A percentile compares a stretch with the other conserved stretches of the same genome.
These are phyloP conservation scores for Grantiella picta DNA, from an alignment of 2,113 vertebrate genomes.

Conservation along the genomic window DNA sequence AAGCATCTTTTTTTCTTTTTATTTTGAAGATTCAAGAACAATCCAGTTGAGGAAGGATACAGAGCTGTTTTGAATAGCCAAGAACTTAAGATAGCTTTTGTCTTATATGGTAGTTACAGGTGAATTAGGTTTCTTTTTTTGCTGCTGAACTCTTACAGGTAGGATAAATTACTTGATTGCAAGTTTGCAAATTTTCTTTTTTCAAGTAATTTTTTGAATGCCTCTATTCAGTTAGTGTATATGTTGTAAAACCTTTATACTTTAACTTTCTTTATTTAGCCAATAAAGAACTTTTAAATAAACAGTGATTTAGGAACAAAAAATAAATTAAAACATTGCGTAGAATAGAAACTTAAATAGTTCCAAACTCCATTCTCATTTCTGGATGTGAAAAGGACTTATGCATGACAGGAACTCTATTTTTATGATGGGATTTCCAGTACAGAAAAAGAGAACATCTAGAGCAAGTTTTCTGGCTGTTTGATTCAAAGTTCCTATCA, in stretches of 20 bases:
- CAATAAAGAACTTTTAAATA: not conserved
- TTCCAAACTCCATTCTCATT: not conserved
- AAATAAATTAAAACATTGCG: not conserved
- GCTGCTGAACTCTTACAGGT: not conserved
- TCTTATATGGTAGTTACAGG: not conserved
- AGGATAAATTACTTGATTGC: not conserved
- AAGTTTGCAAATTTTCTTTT: not conserved
- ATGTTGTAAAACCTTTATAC: not conserved
- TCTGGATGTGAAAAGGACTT: not conserved
- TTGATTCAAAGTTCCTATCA: not conserved
- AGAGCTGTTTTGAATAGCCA: not conserved
- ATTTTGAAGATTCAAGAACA: not conserved
- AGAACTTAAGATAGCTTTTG: not conserved
- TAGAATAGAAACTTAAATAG: not conserved
- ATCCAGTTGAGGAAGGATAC: not conserved
- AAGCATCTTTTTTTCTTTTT: not conserved
- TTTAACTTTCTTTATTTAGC: not conserved
- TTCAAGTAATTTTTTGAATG: not conserved
- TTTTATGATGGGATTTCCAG: not conserved
- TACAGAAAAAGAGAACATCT: not conserved
- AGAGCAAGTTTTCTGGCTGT: not conserved
- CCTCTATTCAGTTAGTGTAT: not conserved
- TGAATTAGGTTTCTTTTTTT: not conserved
- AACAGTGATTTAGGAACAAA: not conserved
- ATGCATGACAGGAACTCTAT: not conserved